phyloP scores from a whole-genome alignment of 2,113 vertebrate species.

The Leptosomus discolor region DNA sequence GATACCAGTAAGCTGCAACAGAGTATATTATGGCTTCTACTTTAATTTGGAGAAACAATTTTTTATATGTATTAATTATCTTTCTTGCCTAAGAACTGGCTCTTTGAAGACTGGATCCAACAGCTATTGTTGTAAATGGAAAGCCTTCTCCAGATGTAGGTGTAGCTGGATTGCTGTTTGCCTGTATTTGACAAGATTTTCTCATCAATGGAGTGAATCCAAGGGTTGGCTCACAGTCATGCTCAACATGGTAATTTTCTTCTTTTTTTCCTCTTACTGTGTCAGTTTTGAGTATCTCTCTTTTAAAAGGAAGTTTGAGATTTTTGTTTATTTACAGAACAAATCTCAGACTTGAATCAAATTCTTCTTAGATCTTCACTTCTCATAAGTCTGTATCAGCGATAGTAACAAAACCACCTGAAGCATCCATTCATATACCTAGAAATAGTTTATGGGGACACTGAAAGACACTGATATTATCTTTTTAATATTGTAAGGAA shows the following conservation, averaged over 20 bases:
- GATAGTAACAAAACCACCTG: constrained; percentile 52
- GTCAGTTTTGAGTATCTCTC: not conserved
- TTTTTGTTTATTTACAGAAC: not conserved
- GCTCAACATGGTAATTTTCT: not conserved
- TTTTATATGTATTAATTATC: not conserved
- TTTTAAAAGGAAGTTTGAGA: constrained; percentile 2
- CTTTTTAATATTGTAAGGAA: constrained; percentile 84
- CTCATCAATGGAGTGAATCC: not conserved
- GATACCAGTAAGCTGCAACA: not conserved
- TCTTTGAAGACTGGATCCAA: not conserved
- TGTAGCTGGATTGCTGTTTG: not conserved
- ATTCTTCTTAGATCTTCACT: constrained; percentile 29
- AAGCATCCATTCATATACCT: constrained; percentile 64
- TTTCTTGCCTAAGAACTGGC: not conserved
- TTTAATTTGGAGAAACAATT: not conserved
- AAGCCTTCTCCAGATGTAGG: not conserved
- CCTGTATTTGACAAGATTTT: not conserved
- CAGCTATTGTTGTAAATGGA: not conserved
- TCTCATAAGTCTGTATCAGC: constrained; percentile 24
- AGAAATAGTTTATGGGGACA: constrained; percentile 73
- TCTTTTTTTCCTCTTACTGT: not conserved
- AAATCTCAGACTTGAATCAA: not conserved
- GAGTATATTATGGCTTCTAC: not conserved
- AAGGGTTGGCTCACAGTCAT: not conserved
- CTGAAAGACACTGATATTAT: constrained; percentile 84